Base-by-base conservation (phyloP, 2,113 vertebrate genomes). In the Callospermophilus lateralis region DNA sequence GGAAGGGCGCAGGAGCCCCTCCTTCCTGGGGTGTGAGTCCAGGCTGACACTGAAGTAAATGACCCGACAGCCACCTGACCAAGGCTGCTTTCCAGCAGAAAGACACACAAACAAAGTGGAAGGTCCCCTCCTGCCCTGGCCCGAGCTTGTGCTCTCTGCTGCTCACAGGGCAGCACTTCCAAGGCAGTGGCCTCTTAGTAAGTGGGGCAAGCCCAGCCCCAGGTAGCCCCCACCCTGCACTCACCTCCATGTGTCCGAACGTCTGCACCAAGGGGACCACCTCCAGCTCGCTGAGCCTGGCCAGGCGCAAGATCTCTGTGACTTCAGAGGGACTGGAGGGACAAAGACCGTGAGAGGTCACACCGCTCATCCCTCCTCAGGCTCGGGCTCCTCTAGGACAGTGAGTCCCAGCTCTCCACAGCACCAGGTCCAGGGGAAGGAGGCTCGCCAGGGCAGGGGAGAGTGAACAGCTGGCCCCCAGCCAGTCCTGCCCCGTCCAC, bases 211-310 rank as follows among this genome's bases (percentile, higher is more conserved):
- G 45, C 48, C 37, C 19, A 19, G 10, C 45, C 61, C 73, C 22
- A 22, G 6, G 53, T 13, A 3, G 4, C 11, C 32, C 37, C 28
- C 6, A 1, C 32, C n/a, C 7, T 30, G 28, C 26, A 28, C 99
- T 99, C 96, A 99, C 99, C 99, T 99, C 99, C 99, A 99, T 99
- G 98, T 99, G 99, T 90, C 99, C 99, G 78, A 99, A 99, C 0
- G 99, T 99, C 98, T 99, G 99, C 92, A 99, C 99, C 70, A 99
- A 98, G 2, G 99, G 99, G 94, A 99, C 98, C 74, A 99, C 98
- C 74, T 99, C 99, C 89, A 99, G 98, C 34, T 98, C 97, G 34
- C 97, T 99, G 3, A 97, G 98, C 58, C 94, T 97, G 7, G 99
- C 99, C 96, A 96, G 97, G 8, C 98, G 97, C 97, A 99, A 98